Evolutionary conservation across 2,113 vertebrate species (phyloP).

Genomic region (Gasterosteus aculeatus): DNA sequence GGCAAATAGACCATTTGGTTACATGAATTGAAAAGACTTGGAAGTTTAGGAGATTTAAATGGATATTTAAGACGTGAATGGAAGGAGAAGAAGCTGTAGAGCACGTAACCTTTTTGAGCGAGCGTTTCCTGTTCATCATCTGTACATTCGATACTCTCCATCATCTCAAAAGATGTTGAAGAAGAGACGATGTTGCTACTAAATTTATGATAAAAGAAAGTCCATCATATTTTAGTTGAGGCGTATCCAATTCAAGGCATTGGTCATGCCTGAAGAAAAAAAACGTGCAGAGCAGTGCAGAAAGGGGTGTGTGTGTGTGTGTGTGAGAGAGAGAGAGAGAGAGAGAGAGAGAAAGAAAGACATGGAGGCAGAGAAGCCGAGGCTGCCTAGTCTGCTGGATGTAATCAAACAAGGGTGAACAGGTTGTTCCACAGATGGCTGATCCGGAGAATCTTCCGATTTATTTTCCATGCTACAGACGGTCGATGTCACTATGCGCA

Average conservation of each 20-base stretch:
- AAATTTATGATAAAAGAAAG: conserved; percentile 52
- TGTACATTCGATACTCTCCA: conserved; percentile 7
- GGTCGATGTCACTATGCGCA: conserved; percentile 52
- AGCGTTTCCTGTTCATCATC: conserved; percentile 9
- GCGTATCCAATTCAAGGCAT: conserved; percentile 64
- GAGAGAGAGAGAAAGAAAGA: conserved; percentile 37
- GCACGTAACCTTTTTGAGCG: not conserved
- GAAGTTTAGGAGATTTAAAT: conserved; percentile 20
- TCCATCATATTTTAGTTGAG: conserved; percentile 62
- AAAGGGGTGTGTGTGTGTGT: conserved; percentile 32
- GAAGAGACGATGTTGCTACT: conserved; percentile 22
- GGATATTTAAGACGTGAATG: not conserved
- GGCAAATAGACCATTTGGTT: conserved; percentile 31
- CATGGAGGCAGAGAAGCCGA: conserved; percentile 23
- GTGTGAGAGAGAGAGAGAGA: too few species aligned
- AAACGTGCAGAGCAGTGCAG: conserved; percentile 27
- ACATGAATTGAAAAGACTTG: conserved; percentile 15
- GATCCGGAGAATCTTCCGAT: conserved; percentile 63
- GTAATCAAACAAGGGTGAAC: conserved; percentile 73
- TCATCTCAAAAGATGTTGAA: conserved; percentile 46
- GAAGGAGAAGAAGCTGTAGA: not conserved
- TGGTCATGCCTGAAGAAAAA: conserved; percentile 46
- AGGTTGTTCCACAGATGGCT: conserved; percentile 76
- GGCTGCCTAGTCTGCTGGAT: conserved; percentile 54
- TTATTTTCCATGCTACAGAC: conserved; percentile 67